Conservation (phyloP, 2,888 invertebrate species). For the Dromius quadrimaculatus region DNA sequence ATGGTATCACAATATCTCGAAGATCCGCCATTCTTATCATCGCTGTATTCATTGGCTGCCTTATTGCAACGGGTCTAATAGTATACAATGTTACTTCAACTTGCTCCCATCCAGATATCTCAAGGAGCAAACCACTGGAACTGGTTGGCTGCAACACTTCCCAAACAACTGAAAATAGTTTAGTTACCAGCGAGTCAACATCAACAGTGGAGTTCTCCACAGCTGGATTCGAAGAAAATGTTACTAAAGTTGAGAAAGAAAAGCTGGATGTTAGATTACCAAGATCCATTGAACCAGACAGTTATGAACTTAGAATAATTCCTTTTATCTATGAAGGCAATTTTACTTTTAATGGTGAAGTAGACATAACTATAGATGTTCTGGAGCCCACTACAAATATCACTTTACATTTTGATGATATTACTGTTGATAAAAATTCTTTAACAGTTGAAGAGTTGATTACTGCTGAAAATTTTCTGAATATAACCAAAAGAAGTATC, state of each 20-base stretch:
- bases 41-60: slow-evolving; percentile 73
- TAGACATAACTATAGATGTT: slow-evolving; percentile 74
- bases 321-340: slow-evolving; percentile 82
- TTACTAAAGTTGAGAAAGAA: slow-evolving; percentile 58
- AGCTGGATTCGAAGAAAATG: slow-evolving; percentile 4
- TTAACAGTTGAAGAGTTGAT: slow-evolving; percentile 56
- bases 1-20: slow-evolving; percentile 75
- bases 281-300: slow-evolving; percentile 74
- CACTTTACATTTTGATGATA: slow-evolving; percentile 80
- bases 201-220: slow-evolving; percentile 46
- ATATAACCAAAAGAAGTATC: slow-evolving; percentile 51
- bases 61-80: slow-evolving; percentile 79
- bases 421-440: slow-evolving; percentile 71
- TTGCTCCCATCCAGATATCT: slow-evolving; percentile 46
- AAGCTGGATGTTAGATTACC: slow-evolving; percentile 79
- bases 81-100: slow-evolving; percentile 78
- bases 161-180: slow-evolving; percentile 31
- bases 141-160: slow-evolving; percentile 6
- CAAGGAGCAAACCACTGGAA: slow-evolving; percentile 26
- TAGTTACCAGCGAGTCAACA: slow-evolving; percentile 41
- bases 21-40: slow-evolving; percentile 74
- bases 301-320: slow-evolving; percentile 77
- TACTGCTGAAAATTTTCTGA: slow-evolving; percentile 14
- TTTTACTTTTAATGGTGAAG: slow-evolving; percentile 83
- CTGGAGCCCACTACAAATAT: slow-evolving; percentile 75